A percentile compares a stretch with the other conserved stretches of the same genome.
Evolutionary conservation across 2,113 vertebrate genomes (phyloP).

Genomic region (Cynoglossus semilaevis): DNA sequence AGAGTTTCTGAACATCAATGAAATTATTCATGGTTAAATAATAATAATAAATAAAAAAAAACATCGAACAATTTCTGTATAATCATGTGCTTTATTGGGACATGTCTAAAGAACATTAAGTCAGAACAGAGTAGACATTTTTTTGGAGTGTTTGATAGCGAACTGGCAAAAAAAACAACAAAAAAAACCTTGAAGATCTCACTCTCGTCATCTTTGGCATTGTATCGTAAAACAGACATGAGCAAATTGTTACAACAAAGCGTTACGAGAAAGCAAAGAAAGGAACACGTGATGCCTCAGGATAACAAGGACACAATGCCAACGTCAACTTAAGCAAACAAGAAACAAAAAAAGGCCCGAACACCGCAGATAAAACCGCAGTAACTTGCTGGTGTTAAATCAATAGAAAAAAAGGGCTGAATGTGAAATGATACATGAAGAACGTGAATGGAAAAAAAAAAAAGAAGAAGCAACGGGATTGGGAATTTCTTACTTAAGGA

Average conservation of each 20-base stretch:
- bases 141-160: constrained; percentile 7
- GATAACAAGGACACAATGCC: constrained; percentile 40
- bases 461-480: constrained; percentile 47
- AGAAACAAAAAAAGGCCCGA: constrained; percentile 28
- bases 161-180: constrained; percentile 9
- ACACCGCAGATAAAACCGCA: constrained; percentile 9
- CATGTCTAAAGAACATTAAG: constrained; percentile 51
- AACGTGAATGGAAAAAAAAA: constrained; percentile 16
- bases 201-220: constrained; percentile 51
- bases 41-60: too few relatives aligned
- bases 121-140: constrained; percentile 33
- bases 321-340: constrained; percentile 43
- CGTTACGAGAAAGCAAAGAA: constrained; percentile 48
- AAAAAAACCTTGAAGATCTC: constrained; percentile 17
- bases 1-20: too few relatives aligned
- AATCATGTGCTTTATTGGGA: constrained; percentile 80
- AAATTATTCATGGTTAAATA: too few relatives aligned
- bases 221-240: constrained; percentile 27
- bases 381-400: constrained; percentile 65
- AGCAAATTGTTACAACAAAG: constrained; percentile 50
- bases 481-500: constrained; percentile 40
- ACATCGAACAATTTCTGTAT: constrained; percentile 33
- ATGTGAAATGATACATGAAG: constrained; percentile 41
- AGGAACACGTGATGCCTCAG: constrained; percentile 29
- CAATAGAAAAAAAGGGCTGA: constrained; percentile 48